A percentile compares a stretch with the other conserved stretches of the same genome.
Conservation (phyloP, 2,888 invertebrate species). For the Tetragnatha montana region DNA sequence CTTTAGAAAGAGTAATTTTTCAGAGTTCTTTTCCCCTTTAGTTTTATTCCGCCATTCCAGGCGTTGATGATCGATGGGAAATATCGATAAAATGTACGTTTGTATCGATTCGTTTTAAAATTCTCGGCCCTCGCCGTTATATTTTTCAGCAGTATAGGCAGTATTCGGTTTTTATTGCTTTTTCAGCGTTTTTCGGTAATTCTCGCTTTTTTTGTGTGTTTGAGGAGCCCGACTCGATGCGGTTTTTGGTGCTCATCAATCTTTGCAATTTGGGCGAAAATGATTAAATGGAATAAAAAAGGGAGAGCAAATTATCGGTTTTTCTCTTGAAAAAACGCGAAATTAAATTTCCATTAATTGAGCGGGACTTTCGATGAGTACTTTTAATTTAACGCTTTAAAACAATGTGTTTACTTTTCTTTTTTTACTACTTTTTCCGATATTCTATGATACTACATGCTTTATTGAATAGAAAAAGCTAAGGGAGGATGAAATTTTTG, state of each 20-base stretch:
- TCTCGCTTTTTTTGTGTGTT: slow-evolving; percentile 14
- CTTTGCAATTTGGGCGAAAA: slow-evolving; percentile 30
- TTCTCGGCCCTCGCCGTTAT: slow-evolving; percentile 43
- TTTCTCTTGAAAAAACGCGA: slow-evolving; percentile 2
- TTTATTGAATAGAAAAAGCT: neutral
- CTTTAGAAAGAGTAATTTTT: slow-evolving; percentile 45
- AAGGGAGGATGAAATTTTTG: neutral
- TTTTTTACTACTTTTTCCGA: neutral
- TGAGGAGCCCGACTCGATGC: slow-evolving; percentile 7
- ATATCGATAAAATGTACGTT: slow-evolving; percentile 60
- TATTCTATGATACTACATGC: neutral
- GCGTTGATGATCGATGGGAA: slow-evolving; percentile 50
- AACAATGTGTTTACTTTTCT: neutral
- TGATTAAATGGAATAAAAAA: neutral
- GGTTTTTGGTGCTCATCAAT: slow-evolving; percentile 20
- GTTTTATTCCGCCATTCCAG: slow-evolving; percentile 44
- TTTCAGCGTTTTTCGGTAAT: slow-evolving; percentile 40
- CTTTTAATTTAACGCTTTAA: neutral
- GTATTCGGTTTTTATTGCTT: slow-evolving; percentile 38
- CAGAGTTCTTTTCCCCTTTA: slow-evolving; percentile 8
- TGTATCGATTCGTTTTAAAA: slow-evolving; percentile 61
- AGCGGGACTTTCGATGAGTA: neutral
- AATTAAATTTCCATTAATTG: slow-evolving; percentile 33
- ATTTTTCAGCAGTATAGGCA: neutral
- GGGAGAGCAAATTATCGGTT: neutral